Percentiles rank a stretch among this genome's conserved stretches.
These are phyloP conservation scores for Heliothis virescens DNA, from an alignment of 1,140 invertebrate genomes.

Conservation along the genomic window DNA sequence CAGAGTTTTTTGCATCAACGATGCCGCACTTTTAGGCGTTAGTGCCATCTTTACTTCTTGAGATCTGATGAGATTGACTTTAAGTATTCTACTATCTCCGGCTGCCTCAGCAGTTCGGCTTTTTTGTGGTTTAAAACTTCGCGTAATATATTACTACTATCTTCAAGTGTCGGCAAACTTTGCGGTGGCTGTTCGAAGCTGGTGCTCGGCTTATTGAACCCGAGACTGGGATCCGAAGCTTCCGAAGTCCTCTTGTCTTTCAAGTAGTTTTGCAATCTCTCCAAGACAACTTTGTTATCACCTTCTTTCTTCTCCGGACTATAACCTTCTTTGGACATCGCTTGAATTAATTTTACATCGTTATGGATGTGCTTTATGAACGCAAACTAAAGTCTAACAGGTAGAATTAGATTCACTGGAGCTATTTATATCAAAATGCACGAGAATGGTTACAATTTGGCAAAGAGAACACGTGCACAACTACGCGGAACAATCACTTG, in stretches of 20 bases:
- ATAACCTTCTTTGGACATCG: constrained; percentile 85
- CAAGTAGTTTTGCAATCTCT: constrained; percentile 82
- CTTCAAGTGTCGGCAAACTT: constrained; percentile 67
- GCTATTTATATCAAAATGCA: not conserved
- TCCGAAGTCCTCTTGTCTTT: constrained; percentile 83
- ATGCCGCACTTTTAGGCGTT: constrained; percentile 77
- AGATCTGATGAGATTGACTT: constrained; percentile 78
- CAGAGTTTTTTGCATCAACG: constrained; percentile 80
- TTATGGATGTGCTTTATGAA: constrained; percentile 20
- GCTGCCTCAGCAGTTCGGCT: constrained; percentile 79
- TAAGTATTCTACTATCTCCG: constrained; percentile 78
- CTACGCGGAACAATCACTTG: constrained; percentile 47
- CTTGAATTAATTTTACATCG: constrained; percentile 63
- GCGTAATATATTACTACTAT: constrained; percentile 78
- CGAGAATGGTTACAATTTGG: constrained; percentile 9
- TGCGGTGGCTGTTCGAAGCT: constrained; percentile 75
- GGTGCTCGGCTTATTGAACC: constrained; percentile 76
- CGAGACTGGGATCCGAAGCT: constrained; percentile 61
- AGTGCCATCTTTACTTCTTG: constrained; percentile 80
- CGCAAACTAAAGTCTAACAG: not conserved
- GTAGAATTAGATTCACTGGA: not conserved
- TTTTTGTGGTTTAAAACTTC: constrained; percentile 85
- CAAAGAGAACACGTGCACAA: constrained; percentile 60
- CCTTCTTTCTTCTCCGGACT: constrained; percentile 80
- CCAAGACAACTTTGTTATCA: constrained; percentile 82